phyloP scores from a whole-genome alignment of 64 coral and sea anemone species.

The Dendrophyllia cribrosa region DNA sequence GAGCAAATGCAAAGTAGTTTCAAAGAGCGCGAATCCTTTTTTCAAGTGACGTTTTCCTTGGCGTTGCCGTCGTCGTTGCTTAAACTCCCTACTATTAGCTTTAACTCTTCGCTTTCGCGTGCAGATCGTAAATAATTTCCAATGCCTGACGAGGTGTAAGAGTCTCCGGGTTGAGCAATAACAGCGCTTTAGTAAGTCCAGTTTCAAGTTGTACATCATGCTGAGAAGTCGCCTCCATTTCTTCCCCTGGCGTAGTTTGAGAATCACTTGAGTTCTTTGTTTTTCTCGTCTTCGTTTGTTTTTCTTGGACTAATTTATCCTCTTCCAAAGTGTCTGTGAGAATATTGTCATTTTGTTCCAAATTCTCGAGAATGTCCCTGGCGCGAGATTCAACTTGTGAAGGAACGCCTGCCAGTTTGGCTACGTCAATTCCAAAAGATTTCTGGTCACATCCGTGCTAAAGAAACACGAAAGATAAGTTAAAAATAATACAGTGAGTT shows the following conservation, averaged over 20 bases:
- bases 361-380: conserved; percentile 45
- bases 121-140: conserved; percentile 30
- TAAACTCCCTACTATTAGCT: not conserved
- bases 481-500: not conserved
- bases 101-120: not conserved
- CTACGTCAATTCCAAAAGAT: conserved; percentile 94
- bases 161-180: conserved; percentile 25
- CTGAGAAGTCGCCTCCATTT: not conserved
- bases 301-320: not conserved
- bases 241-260: not conserved
- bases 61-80: too few relatives aligned
- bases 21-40: too few relatives aligned
- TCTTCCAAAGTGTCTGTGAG: not conserved
- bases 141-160: conserved; percentile 12
- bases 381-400: conserved; percentile 68
- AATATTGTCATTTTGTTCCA: conserved; percentile 59
- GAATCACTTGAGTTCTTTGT: not conserved
- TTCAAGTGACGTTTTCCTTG: too few relatives aligned
- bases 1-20: too few relatives aligned
- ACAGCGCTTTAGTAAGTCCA: conserved; percentile 24
- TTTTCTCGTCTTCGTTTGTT: too few relatives aligned
- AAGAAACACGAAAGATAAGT: not conserved
- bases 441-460: conserved; percentile 69
- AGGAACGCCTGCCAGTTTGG: conserved; percentile 79
- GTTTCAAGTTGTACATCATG: not conserved